Conservation (phyloP, 2,797 vertebrate species). For the Oophaga sylvatica region DNA sequence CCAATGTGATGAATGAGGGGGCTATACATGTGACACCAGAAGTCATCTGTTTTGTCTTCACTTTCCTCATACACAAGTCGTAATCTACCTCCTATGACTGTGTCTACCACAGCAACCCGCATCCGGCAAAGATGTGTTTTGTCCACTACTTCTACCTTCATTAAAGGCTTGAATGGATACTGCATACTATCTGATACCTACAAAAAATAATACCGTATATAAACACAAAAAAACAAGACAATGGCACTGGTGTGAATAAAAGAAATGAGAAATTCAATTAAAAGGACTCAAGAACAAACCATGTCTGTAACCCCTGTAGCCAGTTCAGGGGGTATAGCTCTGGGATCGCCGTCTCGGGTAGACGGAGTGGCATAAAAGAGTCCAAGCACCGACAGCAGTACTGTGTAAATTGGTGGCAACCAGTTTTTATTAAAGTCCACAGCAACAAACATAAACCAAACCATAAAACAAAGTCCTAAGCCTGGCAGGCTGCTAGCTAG, state of each 20-base stretch:
- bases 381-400: too few species aligned
- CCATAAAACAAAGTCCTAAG: too few species aligned
- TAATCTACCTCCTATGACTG: constrained; percentile 91
- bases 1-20: constrained; percentile 95
- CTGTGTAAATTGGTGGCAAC: too few species aligned
- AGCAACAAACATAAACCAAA: too few species aligned
- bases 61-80: constrained; percentile 94
- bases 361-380: too few species aligned
- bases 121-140: constrained; percentile 97
- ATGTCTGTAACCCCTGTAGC: too few species aligned
- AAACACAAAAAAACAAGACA: constrained; percentile 28
- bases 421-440: too few species aligned
- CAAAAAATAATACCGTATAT: background rate
- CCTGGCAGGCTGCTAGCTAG: too few species aligned
- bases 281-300: background rate
- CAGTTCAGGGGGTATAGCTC: too few species aligned
- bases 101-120: constrained; percentile 92
- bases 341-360: too few species aligned
- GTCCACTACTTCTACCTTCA: constrained; percentile 98
- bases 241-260: background rate
- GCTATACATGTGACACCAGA: constrained; percentile 99
- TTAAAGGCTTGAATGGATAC: constrained; percentile 95
- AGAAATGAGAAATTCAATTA: constrained; percentile 1
- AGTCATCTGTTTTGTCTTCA: constrained; percentile 92
- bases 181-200: constrained; percentile 95